Percentiles rank a stretch among this genome's conserved stretches.
phyloP scores from a whole-genome alignment of 1,140 invertebrate genomes.

The Temnothorax nylanderi region DNA sequence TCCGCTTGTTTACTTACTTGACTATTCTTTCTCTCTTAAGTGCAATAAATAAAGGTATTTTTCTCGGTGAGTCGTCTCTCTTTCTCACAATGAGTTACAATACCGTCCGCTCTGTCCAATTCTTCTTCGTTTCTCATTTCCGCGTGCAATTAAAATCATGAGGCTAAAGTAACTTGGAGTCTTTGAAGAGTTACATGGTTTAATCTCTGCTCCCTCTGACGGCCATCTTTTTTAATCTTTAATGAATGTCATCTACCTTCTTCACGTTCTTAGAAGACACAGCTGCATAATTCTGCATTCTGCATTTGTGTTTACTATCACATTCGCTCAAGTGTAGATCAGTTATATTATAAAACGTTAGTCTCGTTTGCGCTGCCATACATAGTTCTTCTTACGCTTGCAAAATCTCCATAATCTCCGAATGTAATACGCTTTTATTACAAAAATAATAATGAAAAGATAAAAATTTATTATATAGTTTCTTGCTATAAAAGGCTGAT shows the following conservation, averaged over 20 bases:
- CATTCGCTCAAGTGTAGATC: slow-evolving; percentile 1
- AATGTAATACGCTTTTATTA: background rate
- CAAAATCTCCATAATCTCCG: background rate
- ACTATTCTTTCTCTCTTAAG: slow-evolving; percentile 21
- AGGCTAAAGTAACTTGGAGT: slow-evolving; percentile 35
- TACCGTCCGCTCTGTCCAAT: slow-evolving; percentile 19
- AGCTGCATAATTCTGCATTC: slow-evolving; percentile 35
- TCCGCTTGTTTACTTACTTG: slow-evolving; percentile 16
- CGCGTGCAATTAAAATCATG: slow-evolving; percentile 55
- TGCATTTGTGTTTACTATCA: slow-evolving; percentile 22
- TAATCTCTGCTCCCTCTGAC: slow-evolving; percentile 56
- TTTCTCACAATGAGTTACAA: slow-evolving; percentile 26
- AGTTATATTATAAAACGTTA: slow-evolving; percentile 25
- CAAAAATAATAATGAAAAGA: background rate
- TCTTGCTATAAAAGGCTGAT: background rate
- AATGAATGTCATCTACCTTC: slow-evolving; percentile 48
- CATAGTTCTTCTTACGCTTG: slow-evolving; percentile 31
- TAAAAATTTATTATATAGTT: background rate
- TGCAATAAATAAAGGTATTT: slow-evolving; percentile 45
- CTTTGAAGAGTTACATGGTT: slow-evolving; percentile 54
- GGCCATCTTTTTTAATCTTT: slow-evolving; percentile 58
- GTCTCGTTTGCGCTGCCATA: background rate
- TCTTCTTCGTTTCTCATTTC: slow-evolving; percentile 53
- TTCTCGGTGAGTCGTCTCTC: background rate
- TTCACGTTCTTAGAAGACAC: slow-evolving; percentile 40